Base-by-base conservation (phyloP, 2,113 vertebrate species). In the Pristiophorus japonicus region DNA sequence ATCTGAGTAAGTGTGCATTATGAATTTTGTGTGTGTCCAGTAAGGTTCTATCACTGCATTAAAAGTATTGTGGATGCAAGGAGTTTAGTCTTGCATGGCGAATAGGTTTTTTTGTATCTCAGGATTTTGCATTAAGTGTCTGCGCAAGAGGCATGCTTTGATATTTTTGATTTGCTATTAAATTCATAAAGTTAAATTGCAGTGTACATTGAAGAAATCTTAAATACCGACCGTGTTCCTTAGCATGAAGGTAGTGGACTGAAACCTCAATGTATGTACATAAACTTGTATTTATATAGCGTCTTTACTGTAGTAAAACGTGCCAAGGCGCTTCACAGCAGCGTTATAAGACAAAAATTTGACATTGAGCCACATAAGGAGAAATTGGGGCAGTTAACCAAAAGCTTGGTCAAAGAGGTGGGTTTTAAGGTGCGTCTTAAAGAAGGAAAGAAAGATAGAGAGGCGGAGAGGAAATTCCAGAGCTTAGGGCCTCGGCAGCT, bases 21-120 rank as follows among this genome's bases (percentile, higher is more conserved):
- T 85, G 47, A 92, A 16, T 45, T 78, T 4, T 81, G 42, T 81
- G 42, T 81, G 78, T 88, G 47, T 38, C 34, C 2, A 22, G 6
- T 65, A 87, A 30, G 84, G 47, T 87, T 87, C 47, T 51, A 24
- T 22, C 7, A 47, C 18, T 47, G 51, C 51, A 11, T 47, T 87
- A 85, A 45, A 45, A 47, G 45, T 10, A 87, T 45, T 11, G 5
- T 51, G 45, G 42, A 87, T 24, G 45, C 11, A n/a, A 62, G 55
- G 14, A 91, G 34, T 62, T 91, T 62, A 55, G 47, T 6, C n/a
- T n/a, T 90, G n/a, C 14, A 27, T 38, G 16, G 59, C 16, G 20
- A 92, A 91, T 90, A 55, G 24, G 34, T 92, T 63, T 20, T 20
- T 91, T 92, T 92, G 51, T 92, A 73, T 73, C 70, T 34, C 70